Evolutionary conservation across 1,140 invertebrate genomes (phyloP).

Genomic region (Globodera rostochiensis): DNA sequence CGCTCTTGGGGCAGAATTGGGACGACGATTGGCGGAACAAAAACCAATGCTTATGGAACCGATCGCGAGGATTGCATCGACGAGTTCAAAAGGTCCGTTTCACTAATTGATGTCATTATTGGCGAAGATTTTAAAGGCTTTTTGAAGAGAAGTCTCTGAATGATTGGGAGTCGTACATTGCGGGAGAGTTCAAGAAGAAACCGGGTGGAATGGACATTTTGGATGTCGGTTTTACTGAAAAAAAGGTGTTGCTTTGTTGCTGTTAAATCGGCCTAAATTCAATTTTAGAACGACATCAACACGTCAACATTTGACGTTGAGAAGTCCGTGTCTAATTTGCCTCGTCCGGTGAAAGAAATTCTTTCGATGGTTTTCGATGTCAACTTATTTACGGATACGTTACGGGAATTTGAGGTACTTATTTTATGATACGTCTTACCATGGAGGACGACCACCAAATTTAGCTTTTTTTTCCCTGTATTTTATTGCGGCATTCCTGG

Average conservation of each 20-base stretch:
- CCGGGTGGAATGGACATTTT: conserved; percentile 83
- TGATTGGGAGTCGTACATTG: conserved; percentile 70
- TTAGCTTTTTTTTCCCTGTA: no score
- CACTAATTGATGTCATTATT: conserved; percentile 11
- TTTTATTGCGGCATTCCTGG: not conserved
- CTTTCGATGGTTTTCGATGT: conserved; percentile 76
- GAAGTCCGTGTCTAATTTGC: conserved; percentile 39
- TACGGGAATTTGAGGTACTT: conserved; percentile 77
- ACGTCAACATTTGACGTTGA: conserved; percentile 68
- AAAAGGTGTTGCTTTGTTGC: conserved; percentile 48
- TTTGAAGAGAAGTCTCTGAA: conserved; percentile 86
- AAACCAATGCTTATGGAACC: conserved; percentile 72
- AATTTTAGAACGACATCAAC: conserved; percentile 69
- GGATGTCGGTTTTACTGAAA: conserved; percentile 81
- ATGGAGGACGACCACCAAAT: no score
- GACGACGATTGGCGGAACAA: conserved; percentile 83
- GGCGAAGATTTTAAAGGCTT: conserved; percentile 32
- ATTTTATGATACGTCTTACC: no score
- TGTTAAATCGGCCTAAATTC: not conserved
- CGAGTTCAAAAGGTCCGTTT: conserved; percentile 72
- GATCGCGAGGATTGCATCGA: conserved; percentile 72
- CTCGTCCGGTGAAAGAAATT: conserved; percentile 40
- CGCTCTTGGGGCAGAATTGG: conserved; percentile 90
- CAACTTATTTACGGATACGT: conserved; percentile 37
- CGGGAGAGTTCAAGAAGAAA: conserved; percentile 74